Percentiles rank a stretch among this genome's conserved stretches.
These are phyloP conservation scores for Lagopus muta DNA, from an alignment of 2,113 vertebrate genomes.

Conservation along the genomic window DNA sequence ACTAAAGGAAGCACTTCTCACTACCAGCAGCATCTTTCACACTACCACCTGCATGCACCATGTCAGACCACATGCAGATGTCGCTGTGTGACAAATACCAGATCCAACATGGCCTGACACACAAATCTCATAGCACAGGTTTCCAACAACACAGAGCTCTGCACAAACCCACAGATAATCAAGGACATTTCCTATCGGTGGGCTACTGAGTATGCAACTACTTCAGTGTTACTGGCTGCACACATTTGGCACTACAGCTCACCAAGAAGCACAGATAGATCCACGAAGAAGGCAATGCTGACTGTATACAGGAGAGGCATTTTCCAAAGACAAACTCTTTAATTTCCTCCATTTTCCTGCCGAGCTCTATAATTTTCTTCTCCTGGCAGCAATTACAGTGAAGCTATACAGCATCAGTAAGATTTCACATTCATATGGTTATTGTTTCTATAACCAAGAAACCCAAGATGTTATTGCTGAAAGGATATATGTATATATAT, in stretches of 20 bases:
- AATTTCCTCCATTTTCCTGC: slow-evolving; percentile 9
- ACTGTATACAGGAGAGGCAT: background rate
- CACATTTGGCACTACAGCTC: background rate
- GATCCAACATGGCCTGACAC: background rate
- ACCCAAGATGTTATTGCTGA: background rate
- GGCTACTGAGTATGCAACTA: background rate
- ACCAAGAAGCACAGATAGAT: background rate
- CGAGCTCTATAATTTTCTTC: slow-evolving; percentile 21
- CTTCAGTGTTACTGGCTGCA: background rate
- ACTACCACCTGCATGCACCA: accelerated
- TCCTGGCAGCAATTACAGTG: background rate
- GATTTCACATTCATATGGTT: background rate
- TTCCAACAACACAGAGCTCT: background rate
- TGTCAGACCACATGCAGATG: background rate
- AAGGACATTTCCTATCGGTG: background rate
- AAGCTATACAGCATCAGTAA: background rate
- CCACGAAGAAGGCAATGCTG: background rate
- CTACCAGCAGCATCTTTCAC: accelerated
- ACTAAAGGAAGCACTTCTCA: background rate
- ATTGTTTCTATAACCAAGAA: background rate
- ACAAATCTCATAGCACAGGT: background rate
- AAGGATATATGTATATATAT: background rate
- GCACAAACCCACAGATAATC: background rate
- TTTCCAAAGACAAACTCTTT: background rate
- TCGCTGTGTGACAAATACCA: background rate